Percentiles rank a stretch among this genome's conserved stretches.
Evolutionary conservation across 2,888 invertebrate genomes (phyloP).

Genomic region (Athalia cordata): DNA sequence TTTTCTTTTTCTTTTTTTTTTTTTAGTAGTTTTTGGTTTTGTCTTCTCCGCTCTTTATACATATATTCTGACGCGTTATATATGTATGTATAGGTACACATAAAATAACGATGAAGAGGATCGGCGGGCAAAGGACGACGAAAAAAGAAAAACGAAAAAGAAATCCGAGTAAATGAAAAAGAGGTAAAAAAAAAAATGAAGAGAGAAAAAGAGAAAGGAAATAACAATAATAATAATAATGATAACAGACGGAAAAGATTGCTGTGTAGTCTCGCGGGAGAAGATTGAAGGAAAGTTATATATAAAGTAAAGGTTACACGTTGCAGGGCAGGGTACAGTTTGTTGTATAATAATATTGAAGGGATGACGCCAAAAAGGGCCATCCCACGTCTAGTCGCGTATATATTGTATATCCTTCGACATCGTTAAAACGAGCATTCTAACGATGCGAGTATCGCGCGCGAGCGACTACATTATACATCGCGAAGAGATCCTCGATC

Average conservation of each 20-base stretch:
- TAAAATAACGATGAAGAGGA: background rate
- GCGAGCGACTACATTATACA: background rate
- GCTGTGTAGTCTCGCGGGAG: no score
- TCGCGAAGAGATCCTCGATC: slow-evolving; percentile 41
- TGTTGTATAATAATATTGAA: background rate
- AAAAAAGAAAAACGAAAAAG: no score
- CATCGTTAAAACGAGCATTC: slow-evolving; percentile 67
- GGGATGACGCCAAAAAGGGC: slow-evolving; percentile 9
- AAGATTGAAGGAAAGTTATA: no score
- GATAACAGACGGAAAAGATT: no score
- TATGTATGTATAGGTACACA: background rate
- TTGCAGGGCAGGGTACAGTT: background rate
- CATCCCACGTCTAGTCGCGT: slow-evolving; percentile 6
- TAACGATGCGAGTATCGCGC: slow-evolving; percentile 65
- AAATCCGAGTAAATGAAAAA: background rate
- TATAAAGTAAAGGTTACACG: background rate
- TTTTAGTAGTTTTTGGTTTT: no score
- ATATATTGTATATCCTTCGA: background rate
- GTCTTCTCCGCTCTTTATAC: no score
- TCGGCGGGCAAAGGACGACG: no score
- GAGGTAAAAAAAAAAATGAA: background rate
- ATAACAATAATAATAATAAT: no score
- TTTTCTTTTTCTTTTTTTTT: no score
- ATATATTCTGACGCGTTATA: no score
- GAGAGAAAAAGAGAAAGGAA: background rate